Base-by-base conservation (phyloP, 2,113 vertebrate species). In the Brachyhypopomus occidentalis region DNA sequence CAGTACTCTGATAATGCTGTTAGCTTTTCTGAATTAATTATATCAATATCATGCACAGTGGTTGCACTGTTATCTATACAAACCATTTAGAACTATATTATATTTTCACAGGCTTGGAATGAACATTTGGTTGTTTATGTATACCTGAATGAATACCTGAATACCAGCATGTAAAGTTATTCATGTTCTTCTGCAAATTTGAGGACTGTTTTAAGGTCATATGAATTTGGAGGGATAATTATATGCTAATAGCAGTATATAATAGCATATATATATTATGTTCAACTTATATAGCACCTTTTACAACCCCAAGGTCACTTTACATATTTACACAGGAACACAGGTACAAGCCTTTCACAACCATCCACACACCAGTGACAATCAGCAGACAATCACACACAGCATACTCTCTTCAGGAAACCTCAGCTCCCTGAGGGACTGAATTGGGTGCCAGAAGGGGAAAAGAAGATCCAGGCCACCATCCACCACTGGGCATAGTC, bases 181-280 rank as follows among this genome's bases (percentile, higher is more conserved):
- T 90, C 55, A 76, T 85, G 85, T 48, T 71, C 85, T 88, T 87
- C 81, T 78, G 79, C 79, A 85, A 87, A 85, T 82, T 87, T 80
- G 66, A 88, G 88, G 86, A 88, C 84, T 88, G 85, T 52, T 45
- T 72, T 60, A 60, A 22, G 90, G 80, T 79, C 84, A 87, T 84
- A 70, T 87, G 91, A 91, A 92, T 91, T 69, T 88, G 4, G 77
- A 38, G 19, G 84, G 66, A 85, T 91, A 89, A 93, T 92, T 91
- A 90, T 88, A 79, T 88, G 85, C 90, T 92, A 90, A 92, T 92
- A 91, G 84, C 11, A 83, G 84, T 30, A 30, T 30, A 30, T 30
- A 30, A n/a, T n/a, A n/a, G n/a, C 3, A 30, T 30, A 30, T 30
- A 30, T 30, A 30, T 30, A 30, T 30, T 30, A 30, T 30, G 30